Evolutionary conservation across 2,797 vertebrate species (phyloP).

Genomic region (Chiroxiphia lanceolata): DNA sequence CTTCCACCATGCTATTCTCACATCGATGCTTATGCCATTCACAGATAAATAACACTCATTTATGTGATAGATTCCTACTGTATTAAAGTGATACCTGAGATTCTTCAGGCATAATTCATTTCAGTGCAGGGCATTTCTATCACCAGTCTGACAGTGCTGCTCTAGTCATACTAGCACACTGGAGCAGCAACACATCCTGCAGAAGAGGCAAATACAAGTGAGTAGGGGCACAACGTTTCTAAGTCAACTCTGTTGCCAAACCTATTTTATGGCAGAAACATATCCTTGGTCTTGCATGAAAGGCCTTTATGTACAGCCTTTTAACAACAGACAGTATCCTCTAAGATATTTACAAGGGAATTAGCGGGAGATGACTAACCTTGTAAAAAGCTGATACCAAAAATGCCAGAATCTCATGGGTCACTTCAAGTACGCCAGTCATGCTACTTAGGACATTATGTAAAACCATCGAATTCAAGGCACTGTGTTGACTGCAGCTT

Average conservation of each 20-base stretch:
- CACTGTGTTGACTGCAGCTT: conserved; percentile 33
- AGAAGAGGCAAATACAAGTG: not conserved
- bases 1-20: not conserved
- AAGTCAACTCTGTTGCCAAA: not conserved
- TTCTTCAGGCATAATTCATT: not conserved
- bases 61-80: not conserved
- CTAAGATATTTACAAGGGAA: conserved; percentile 25
- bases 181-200: fast-evolving
- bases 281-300: not conserved
- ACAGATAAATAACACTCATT: not conserved
- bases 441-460: conserved; percentile 5
- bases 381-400: conserved; percentile 2
- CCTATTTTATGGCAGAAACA: not conserved
- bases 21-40: not conserved
- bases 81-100: not conserved
- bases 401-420: conserved; percentile 17
- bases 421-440: not conserved
- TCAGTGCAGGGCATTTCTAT: not conserved
- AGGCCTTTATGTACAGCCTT: not conserved
- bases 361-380: conserved; percentile 31
- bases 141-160: not conserved
- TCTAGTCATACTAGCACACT: not conserved
- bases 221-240: not conserved
- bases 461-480: conserved; percentile 1
- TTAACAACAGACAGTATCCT: not conserved